Conservation (phyloP, 2,113 vertebrate species). For the Boleophthalmus pectinirostris region DNA sequence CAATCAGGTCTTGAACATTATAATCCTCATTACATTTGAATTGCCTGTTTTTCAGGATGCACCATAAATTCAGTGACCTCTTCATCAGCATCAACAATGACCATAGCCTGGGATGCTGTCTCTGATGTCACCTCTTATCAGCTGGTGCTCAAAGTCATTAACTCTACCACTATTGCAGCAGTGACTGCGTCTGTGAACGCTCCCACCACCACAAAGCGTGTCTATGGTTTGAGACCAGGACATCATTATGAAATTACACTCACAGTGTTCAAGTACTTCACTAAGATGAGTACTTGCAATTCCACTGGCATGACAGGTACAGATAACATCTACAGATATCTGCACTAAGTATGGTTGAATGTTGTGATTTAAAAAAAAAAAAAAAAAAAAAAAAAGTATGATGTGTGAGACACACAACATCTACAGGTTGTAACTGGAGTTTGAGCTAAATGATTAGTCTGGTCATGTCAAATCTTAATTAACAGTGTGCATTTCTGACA, state of each 20-base stretch:
- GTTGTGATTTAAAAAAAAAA: no score
- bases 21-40: neutral
- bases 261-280: slow-evolving; percentile 43
- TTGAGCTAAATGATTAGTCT: neutral
- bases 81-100: slow-evolving; percentile 63
- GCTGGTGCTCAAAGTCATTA: slow-evolving; percentile 59
- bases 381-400: no score
- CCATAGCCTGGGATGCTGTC: slow-evolving; percentile 56
- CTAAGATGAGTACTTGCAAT: slow-evolving; percentile 30
- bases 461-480: neutral
- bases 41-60: slow-evolving; percentile 54
- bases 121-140: slow-evolving; percentile 46
- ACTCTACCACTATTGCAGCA: slow-evolving; percentile 49
- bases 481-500: neutral
- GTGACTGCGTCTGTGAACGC: slow-evolving; percentile 34
- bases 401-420: neutral
- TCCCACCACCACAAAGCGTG: slow-evolving; percentile 32
- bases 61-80: slow-evolving; percentile 62
- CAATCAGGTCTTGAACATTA: no score
- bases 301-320: slow-evolving; percentile 63
- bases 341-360: neutral
- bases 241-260: slow-evolving; percentile 61
- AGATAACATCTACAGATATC: neutral
- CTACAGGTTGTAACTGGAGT: neutral
- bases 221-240: slow-evolving; percentile 70